phyloP scores from a whole-genome alignment of 23 tunicate genomes.

The Trididemnum miniatum region DNA sequence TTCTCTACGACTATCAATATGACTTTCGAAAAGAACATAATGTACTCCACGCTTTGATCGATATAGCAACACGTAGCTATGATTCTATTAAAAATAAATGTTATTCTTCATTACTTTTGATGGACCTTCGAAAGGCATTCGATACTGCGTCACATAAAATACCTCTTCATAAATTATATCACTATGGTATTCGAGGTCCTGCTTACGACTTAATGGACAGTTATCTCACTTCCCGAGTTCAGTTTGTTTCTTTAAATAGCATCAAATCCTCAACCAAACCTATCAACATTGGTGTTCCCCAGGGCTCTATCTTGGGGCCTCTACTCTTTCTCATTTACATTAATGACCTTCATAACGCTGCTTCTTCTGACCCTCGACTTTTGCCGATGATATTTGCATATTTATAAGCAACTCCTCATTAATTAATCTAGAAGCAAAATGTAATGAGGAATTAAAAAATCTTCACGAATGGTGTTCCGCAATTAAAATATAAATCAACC shows the following conservation, averaged over 20 bases:
- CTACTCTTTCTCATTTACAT: not conserved
- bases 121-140: not conserved
- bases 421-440: not conserved
- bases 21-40: not conserved
- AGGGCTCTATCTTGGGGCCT: not conserved
- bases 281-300: not conserved
- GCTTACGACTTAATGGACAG: not conserved
- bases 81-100: not conserved
- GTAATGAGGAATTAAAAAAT: not conserved
- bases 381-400: slow-evolving; percentile 2
- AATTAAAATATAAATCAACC: not conserved
- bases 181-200: not conserved
- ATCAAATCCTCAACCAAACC: not conserved
- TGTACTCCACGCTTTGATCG: not conserved
- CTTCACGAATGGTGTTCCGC: not conserved
- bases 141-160: not conserved
- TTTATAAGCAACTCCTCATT: not conserved
- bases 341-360: not conserved
- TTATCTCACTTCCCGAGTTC: not conserved
- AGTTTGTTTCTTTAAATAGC: not conserved
- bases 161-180: not conserved
- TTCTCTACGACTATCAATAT: not conserved
- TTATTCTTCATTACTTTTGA: not conserved
- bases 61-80: not conserved
- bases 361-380: not conserved